Base-by-base conservation (phyloP, 1,140 invertebrate genomes). In the Polyergus mexicanus region DNA sequence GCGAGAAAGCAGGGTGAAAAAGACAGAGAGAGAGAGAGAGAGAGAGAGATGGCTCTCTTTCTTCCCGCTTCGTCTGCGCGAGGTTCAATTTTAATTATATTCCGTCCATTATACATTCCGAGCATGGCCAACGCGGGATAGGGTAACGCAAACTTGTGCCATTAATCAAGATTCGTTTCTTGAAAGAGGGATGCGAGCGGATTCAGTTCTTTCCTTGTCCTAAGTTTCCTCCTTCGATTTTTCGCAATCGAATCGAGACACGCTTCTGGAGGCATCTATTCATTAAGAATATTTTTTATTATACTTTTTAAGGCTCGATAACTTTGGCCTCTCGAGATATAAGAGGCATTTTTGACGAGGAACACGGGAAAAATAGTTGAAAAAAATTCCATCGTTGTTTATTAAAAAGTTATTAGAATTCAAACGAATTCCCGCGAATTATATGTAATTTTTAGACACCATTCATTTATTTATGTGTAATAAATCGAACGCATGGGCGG, bases 111-210 rank as follows among this genome's bases (percentile, higher is more conserved):
- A 94, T 91, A 91, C 91, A 94, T 94, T 94, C 93, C 71, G 63
- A 90, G 85, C 94, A 91, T 88, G 89, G 91, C 69, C 85, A 68
- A 51, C 32, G 75, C 65, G 75, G 76, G 75, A 65, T 69, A 86
- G 66, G 87, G 85, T 87, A 80, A 56, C 88, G 87, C 87, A 92
- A 94, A 94, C 90, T 94, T 94, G 91, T 88, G 87, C 93, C 92
- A 94, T 94, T 94, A 94, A 94, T 94, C 94, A 94, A 93, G 92
- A 93, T 94, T 93, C 92, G 90, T 93, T 91, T 93, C 88, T 90
- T 85, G 51, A 44, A 22, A 35, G 62, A 38, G 22, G 35, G 38
- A 60, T n/a, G 78, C 69, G 60, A 80, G 88, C 86, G 86, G 86
- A 86, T 89, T 89, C 86, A 66, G 60, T 76, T 80, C 74, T 22